Evolutionary conservation across 1,140 invertebrate genomes (phyloP).

Genomic region (Calephelis virginiensis): DNA sequence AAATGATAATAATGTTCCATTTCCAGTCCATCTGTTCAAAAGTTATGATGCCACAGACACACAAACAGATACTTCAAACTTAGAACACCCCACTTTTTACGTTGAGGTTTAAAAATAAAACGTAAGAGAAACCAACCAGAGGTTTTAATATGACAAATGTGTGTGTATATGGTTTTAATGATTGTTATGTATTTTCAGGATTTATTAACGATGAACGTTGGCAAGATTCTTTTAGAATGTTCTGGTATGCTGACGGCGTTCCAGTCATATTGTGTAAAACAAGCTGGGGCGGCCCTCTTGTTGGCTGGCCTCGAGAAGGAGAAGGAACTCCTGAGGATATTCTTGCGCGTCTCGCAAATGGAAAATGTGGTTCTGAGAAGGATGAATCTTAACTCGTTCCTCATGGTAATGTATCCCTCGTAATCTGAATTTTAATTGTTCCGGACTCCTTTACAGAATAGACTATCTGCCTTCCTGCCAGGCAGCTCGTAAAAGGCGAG

Average conservation of each 20-base stretch:
- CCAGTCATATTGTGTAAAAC: conserved; percentile 94
- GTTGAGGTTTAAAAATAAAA: no score
- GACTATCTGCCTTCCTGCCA: no score
- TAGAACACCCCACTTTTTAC: no score
- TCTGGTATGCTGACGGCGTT: conserved; percentile 96
- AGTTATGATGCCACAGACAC: no score
- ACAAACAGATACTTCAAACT: no score
- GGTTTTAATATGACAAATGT: conserved; percentile 5
- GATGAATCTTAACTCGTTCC: conserved; percentile 98
- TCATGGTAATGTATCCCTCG: conserved; percentile 86
- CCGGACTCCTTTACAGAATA: no score
- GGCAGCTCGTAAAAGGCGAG: no score
- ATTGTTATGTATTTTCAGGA: conserved; percentile 79
- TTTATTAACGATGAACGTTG: conserved; percentile 92
- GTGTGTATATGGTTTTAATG: neutral
- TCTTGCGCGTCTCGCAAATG: conserved; percentile 96
- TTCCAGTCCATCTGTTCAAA: no score
- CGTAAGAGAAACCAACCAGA: no score
- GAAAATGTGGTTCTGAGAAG: conserved; percentile 94
- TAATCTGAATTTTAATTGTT: neutral
- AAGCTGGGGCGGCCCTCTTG: conserved; percentile 92
- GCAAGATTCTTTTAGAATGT: conserved; percentile 94
- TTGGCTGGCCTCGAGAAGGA: conserved; percentile 96
- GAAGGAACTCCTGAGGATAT: conserved; percentile 95
- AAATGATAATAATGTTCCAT: no score